Evolutionary conservation across 2,888 invertebrate genomes (phyloP), one percentile per base, ranked within the genome.

Genomic region (Papilio demoleus): DNA sequence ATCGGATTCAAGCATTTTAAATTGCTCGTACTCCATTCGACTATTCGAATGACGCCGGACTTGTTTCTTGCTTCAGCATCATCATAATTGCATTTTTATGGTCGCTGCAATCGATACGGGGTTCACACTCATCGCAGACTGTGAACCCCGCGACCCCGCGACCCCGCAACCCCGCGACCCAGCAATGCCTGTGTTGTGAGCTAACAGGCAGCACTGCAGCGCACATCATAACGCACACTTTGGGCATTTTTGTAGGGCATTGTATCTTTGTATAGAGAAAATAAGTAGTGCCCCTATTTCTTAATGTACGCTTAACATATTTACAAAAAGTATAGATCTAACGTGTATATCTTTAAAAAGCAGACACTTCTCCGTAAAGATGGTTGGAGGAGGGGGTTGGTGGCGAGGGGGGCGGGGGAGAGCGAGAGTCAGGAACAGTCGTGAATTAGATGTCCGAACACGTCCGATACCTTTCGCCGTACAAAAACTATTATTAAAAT

Each of bases 401-500:
- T 0, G 9, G 3, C 9, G 22, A n/a, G 12, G 12, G 11, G 22
- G 47, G 42, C 4, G 17, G 11, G 17, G 17, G 47, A 47, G 12
- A 47, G 3, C 12, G 12, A 8, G 47, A 22, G 3, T 22, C 47
- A 22, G 22, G 12, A 47, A 22, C 22, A 12, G 11, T 12, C 11
- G 22, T 47, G 11, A 22, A 64, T 64, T 64, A 64, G 64, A 53
- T 64, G 38, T 31, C 65, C 14, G 50, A 65, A 50, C 66, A 66
- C 47, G 56, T 62, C 45, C 34, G 42, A 34, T 17, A 4, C 34
- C 36, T 24, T 50, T 22, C 47, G 60, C 36, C 12, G 60, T 14
- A 47, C 24, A 50, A 62, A 61, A 67, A 59, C 19, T 9, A 27
- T 65, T 61, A 53, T 53, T 62, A 53, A 53, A 53, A 38, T 50